Conservation (phyloP, 2,797 vertebrate species). For the Protonibea diacanthus region DNA sequence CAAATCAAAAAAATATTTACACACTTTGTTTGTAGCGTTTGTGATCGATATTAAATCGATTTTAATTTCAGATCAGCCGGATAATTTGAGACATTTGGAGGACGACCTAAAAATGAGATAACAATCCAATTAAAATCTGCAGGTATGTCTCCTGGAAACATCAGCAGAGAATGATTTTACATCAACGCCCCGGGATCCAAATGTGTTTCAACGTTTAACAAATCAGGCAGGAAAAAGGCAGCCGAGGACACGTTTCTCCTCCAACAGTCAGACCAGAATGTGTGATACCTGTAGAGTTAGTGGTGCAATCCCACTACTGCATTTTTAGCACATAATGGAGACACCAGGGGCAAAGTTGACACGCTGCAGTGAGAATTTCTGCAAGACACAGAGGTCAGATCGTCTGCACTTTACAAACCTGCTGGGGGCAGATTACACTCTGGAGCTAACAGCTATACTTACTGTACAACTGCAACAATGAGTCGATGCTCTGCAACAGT, state of each 20-base stretch:
- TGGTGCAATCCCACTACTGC: too few relatives aligned
- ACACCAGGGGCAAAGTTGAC: not conserved
- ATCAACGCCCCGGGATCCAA: not conserved
- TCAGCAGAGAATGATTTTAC: constrained; percentile 18
- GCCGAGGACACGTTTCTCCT: not conserved
- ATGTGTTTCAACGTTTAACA: not conserved
- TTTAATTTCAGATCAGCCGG: constrained; percentile 17
- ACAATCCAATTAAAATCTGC: constrained; percentile 12
- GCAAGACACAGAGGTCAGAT: not conserved
- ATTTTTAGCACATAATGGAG: not conserved
- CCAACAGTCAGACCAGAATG: not conserved
- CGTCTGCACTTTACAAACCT: not conserved
- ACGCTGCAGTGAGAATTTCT: not conserved
- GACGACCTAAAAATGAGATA: constrained; percentile 19
- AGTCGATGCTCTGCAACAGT: too few relatives aligned
- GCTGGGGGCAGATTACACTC: not conserved
- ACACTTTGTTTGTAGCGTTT: not conserved
- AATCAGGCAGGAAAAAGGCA: too few relatives aligned
- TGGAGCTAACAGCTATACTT: not conserved
- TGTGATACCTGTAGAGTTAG: not conserved
- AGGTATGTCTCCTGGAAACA: not conserved
- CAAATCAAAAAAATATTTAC: not conserved
- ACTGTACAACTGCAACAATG: too few relatives aligned
- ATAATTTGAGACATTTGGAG: constrained; percentile 12
- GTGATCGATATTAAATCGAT: constrained; percentile 27